Evolutionary conservation across 2,888 invertebrate species (phyloP).

Genomic region (Melinaea marsaeus): DNA sequence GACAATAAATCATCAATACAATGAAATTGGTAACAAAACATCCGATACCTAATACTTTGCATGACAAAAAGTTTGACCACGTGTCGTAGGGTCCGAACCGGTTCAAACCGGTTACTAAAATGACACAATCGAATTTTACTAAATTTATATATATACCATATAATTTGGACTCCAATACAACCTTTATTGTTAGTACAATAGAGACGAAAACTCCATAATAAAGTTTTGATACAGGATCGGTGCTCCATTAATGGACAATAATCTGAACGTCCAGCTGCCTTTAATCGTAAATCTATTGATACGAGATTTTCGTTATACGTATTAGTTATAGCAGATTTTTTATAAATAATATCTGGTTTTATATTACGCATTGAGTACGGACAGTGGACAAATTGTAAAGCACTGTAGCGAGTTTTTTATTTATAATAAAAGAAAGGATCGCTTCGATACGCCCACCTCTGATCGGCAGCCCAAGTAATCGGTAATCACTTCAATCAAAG

Average conservation of each 20-base stretch:
- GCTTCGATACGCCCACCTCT: conserved; percentile 27
- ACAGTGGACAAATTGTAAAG: conserved; percentile 8
- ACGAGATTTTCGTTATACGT: conserved; percentile 43
- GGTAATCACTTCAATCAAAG: conserved; percentile 25
- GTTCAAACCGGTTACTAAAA: conserved; percentile 68
- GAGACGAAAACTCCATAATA: conserved; percentile 3
- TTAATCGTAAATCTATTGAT: conserved; percentile 60
- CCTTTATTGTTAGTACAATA: conserved; percentile 21
- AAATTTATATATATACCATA: conserved; percentile 28
- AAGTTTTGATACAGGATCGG: not conserved
- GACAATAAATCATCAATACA: conserved; percentile 39
- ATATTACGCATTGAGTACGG: too few species aligned
- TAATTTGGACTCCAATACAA: conserved; percentile 30
- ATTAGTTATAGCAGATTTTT: conserved; percentile 29
- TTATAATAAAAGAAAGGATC: conserved; percentile 18
- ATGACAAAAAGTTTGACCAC: conserved; percentile 71
- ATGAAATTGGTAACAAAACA: conserved; percentile 53
- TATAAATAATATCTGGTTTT: conserved; percentile 15
- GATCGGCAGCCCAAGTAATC: conserved; percentile 29
- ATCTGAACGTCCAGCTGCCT: conserved; percentile 60
- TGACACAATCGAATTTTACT: conserved; percentile 67
- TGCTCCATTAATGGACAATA: conserved; percentile 39
- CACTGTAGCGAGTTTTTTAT: conserved; percentile 15
- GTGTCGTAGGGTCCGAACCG: conserved; percentile 66
- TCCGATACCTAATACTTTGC: conserved; percentile 64